phyloP scores from a whole-genome alignment of 2,888 invertebrate species.

The Mallateleia sp. region DNA sequence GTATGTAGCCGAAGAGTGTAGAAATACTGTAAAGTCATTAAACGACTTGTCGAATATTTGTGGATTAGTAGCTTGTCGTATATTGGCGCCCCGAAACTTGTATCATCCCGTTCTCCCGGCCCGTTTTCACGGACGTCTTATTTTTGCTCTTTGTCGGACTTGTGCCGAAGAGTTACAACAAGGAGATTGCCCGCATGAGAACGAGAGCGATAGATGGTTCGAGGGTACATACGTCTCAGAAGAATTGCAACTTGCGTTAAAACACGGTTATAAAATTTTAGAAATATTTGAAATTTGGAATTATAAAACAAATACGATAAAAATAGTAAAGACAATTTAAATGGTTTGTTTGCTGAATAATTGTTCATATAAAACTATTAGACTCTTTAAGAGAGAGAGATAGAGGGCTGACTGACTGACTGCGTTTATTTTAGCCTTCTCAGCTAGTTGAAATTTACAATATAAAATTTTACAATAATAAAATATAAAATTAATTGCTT shows the following conservation, averaged over 20 bases:
- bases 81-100: conserved; percentile 78
- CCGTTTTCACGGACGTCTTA: conserved; percentile 82
- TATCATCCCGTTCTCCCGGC: conserved; percentile 40
- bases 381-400: too few species aligned
- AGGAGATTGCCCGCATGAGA: conserved; percentile 84
- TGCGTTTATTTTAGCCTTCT: too few species aligned
- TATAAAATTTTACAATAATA: too few species aligned
- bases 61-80: conserved; percentile 79
- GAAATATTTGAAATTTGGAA: conserved; percentile 86
- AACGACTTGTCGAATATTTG: too few species aligned
- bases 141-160: conserved; percentile 86
- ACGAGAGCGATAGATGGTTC: conserved; percentile 78
- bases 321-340: not conserved
- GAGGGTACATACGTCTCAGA: conserved; percentile 86
- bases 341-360: too few species aligned
- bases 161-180: conserved; percentile 83
- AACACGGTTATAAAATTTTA: conserved; percentile 84
- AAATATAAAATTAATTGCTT: too few species aligned
- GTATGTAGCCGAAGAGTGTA: too few species aligned
- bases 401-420: too few species aligned
- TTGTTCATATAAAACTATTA: too few species aligned
- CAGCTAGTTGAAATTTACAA: too few species aligned
- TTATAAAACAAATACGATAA: conserved; percentile 68
- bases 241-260: conserved; percentile 85
- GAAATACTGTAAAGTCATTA: conserved; percentile 3